phyloP scores from a whole-genome alignment of 2,113 vertebrate species.

The Sinocyclocheilus grahami region DNA sequence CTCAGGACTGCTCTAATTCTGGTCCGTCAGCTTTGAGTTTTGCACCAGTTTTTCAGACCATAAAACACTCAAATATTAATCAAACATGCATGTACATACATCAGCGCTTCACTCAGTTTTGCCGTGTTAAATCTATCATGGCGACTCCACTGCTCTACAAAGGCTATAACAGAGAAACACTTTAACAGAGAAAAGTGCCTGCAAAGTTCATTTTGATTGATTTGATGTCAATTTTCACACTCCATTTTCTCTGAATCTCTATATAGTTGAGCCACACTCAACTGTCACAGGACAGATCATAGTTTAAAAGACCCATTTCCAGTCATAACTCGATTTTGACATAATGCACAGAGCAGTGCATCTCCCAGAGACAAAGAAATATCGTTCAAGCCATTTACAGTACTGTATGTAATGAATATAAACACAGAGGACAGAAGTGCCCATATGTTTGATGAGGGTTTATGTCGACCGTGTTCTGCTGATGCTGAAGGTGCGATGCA shows the following conservation, averaged over 20 bases:
- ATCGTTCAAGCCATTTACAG: background rate
- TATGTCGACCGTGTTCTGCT: background rate
- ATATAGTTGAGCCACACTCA: background rate
- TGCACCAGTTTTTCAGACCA: too few relatives aligned
- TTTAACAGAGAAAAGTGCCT: constrained; percentile 14
- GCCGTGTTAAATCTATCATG: background rate
- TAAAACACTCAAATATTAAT: too few relatives aligned
- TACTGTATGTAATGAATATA: background rate
- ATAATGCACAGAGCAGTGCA: background rate
- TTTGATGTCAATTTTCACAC: constrained; percentile 2
- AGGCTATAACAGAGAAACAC: background rate
- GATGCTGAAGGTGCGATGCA: too few relatives aligned
- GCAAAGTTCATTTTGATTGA: constrained; percentile 29
- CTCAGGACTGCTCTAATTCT: too few relatives aligned
- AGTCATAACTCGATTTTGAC: background rate
- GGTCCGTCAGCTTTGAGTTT: too few relatives aligned
- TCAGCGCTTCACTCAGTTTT: too few relatives aligned
- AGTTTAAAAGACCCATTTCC: constrained; percentile 11
- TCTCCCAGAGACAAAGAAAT: background rate
- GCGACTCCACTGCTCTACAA: background rate
- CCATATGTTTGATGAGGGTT: background rate
- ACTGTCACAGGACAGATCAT: constrained; percentile 16
- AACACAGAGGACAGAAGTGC: background rate
- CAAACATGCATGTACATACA: too few relatives aligned
- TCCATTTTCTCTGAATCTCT: constrained; percentile 7